Percentiles rank a stretch among this genome's conserved stretches.
Conservation (phyloP, 2,113 vertebrate species). For the Siphamia tubifer region DNA sequence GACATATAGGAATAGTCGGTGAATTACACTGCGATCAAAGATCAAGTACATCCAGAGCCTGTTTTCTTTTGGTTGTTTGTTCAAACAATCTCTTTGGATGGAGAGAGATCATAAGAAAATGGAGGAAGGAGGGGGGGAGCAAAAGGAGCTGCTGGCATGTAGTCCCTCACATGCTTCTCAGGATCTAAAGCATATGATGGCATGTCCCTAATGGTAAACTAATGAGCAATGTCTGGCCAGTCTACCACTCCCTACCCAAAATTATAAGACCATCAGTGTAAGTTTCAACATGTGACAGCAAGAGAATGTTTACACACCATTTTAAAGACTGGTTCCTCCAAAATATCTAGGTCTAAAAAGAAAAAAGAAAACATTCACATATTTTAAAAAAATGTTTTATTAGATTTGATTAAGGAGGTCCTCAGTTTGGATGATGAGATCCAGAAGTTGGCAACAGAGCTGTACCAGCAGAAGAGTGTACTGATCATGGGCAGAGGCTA, state of each 20-base stretch:
- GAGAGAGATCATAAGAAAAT: background rate
- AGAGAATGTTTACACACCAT: background rate
- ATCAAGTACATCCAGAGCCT: background rate
- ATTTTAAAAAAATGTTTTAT: too few relatives aligned
- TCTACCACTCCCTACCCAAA: conserved; percentile 6
- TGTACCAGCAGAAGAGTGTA: conserved; percentile 97
- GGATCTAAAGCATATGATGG: conserved; percentile 63
- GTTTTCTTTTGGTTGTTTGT: background rate
- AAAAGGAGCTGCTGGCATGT: conserved; percentile 6
- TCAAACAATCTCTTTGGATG: conserved; percentile 12
- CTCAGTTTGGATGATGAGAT: conserved; percentile 96
- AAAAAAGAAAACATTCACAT: background rate
- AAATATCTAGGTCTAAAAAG: background rate
- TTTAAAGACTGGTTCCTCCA: background rate
- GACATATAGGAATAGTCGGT: background rate
- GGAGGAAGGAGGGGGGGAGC: background rate
- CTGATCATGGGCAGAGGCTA: conserved; percentile 98
- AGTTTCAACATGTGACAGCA: background rate
- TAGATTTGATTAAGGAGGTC: conserved; percentile 96
- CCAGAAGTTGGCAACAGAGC: conserved; percentile 90
- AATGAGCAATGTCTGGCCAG: conserved; percentile 48
- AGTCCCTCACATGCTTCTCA: conserved; percentile 35
- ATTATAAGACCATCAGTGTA: background rate
- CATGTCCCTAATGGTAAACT: conserved; percentile 30
- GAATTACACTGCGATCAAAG: background rate